Conservation (phyloP, 2,888 invertebrate species). For the Pilophorus perplexus region DNA sequence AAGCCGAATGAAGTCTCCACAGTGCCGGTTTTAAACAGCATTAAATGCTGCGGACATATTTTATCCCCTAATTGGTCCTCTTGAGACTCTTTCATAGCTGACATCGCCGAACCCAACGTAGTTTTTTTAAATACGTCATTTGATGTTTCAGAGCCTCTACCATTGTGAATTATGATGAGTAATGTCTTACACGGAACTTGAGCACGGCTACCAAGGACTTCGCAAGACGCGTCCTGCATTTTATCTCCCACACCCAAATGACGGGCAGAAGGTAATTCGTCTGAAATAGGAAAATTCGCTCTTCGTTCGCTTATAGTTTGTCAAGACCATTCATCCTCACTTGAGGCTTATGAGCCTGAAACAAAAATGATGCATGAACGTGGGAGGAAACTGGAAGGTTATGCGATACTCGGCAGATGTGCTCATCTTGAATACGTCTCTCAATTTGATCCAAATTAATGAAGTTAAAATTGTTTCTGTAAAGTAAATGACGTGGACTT, state of each 20-base stretch:
- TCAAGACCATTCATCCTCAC: not conserved
- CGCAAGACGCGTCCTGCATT: slow-evolving; percentile 69
- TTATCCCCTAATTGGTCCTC: too few relatives aligned
- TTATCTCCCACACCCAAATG: slow-evolving; percentile 60
- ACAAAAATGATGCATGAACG: not conserved
- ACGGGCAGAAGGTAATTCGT: slow-evolving; percentile 27
- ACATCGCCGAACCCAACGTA: too few relatives aligned
- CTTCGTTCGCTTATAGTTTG: not conserved
- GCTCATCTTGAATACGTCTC: too few relatives aligned
- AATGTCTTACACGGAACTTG: slow-evolving; percentile 90
- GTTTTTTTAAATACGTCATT: not conserved
- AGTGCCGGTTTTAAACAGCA: too few relatives aligned
- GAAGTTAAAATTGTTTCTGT: not conserved
- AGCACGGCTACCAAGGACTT: slow-evolving; percentile 87
- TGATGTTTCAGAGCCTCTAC: not conserved
- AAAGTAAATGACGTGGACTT: slow-evolving; percentile 14
- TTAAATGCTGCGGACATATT: too few relatives aligned
- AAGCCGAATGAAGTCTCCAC: too few relatives aligned
- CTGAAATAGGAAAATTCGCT: not conserved
- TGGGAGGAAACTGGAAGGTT: too few relatives aligned
- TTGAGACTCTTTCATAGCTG: too few relatives aligned
- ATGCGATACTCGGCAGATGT: too few relatives aligned
- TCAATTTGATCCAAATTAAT: not conserved
- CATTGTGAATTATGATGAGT: too few relatives aligned
- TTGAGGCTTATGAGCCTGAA: too few relatives aligned